Percentiles rank a stretch among this genome's conserved stretches.
phyloP scores from a whole-genome alignment of 2,888 invertebrate genomes.

The Mylabris sibirica region DNA sequence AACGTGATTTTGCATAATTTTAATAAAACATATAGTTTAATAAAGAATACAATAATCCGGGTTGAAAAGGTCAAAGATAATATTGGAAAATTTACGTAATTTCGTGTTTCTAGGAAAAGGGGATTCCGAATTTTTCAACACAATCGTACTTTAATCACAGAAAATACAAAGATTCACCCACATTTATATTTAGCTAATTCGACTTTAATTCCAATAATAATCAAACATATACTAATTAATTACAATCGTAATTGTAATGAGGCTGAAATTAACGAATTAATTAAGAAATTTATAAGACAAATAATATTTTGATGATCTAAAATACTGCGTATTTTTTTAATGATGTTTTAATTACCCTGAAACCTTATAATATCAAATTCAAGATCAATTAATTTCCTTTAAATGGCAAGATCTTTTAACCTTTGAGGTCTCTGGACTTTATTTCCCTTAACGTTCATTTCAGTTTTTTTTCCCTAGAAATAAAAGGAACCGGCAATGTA shows the following conservation, averaged over 20 bases:
- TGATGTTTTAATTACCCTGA: not conserved
- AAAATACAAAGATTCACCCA: not conserved
- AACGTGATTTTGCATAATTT: conserved; percentile 9
- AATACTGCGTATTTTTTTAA: no score
- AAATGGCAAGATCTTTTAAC: conserved; percentile 5
- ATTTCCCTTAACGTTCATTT: not conserved
- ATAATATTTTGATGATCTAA: not conserved
- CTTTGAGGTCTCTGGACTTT: not conserved
- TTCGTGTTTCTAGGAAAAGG: not conserved
- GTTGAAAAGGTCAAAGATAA: conserved; percentile 12
- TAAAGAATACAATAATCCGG: conserved; percentile 3
- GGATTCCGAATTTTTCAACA: not conserved
- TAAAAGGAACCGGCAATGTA: not conserved
- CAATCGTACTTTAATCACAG: not conserved
- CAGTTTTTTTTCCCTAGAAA: not conserved
- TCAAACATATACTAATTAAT: not conserved
- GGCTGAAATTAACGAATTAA: no score
- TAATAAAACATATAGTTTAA: not conserved
- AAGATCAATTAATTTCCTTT: conserved; percentile 5
- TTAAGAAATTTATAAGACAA: not conserved
- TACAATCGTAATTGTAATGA: not conserved
- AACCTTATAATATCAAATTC: not conserved
- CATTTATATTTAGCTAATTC: no score
- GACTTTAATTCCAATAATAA: no score
- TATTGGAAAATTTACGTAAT: not conserved